Evolutionary conservation across 2,797 vertebrate species (phyloP).

Genomic region (Phataginus tetradactyla): DNA sequence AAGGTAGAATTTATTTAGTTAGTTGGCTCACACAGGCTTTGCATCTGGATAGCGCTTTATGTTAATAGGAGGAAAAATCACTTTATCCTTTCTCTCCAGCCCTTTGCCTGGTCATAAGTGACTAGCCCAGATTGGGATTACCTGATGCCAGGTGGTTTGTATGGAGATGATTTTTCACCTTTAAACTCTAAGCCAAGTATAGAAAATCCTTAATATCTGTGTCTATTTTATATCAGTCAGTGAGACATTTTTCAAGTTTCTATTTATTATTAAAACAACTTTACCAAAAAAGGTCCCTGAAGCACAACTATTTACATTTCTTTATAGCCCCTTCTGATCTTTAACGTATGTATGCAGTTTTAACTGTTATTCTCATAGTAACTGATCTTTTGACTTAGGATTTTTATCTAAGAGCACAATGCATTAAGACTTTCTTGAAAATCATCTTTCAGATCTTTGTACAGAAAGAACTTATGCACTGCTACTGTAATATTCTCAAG

Average conservation of each 20-base stretch:
- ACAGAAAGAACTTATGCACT: slow-evolving; percentile 68
- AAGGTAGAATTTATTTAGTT: slow-evolving; percentile 21
- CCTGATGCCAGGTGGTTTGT: not conserved
- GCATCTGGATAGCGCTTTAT: slow-evolving; percentile 36
- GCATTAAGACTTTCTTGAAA: slow-evolving; percentile 74
- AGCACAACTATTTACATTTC: slow-evolving; percentile 77
- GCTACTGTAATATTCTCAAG: slow-evolving; percentile 68
- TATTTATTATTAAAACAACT: slow-evolving; percentile 75
- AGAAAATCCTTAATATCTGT: slow-evolving; percentile 49
- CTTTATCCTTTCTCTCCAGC: not conserved
- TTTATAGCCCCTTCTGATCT: slow-evolving; percentile 65
- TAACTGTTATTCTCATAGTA: slow-evolving; percentile 60
- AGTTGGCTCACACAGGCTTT: slow-evolving; percentile 43
- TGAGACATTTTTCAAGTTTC: slow-evolving; percentile 74
- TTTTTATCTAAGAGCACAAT: slow-evolving; percentile 79
- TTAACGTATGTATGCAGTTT: slow-evolving; percentile 61
- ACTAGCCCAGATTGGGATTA: slow-evolving; percentile 8
- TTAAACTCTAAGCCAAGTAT: slow-evolving; percentile 60
- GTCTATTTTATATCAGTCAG: slow-evolving; percentile 72
- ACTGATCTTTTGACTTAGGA: slow-evolving; percentile 62
- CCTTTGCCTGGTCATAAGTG: slow-evolving; percentile 27
- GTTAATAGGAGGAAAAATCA: slow-evolving; percentile 36
- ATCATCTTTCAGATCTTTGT: slow-evolving; percentile 72
- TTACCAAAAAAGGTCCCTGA: slow-evolving; percentile 71
- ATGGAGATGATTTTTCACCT: slow-evolving; percentile 51